A percentile compares a stretch with the other conserved stretches of the same genome.
phyloP scores from a whole-genome alignment of 2,113 vertebrate species.

The Crocuta crocuta region DNA sequence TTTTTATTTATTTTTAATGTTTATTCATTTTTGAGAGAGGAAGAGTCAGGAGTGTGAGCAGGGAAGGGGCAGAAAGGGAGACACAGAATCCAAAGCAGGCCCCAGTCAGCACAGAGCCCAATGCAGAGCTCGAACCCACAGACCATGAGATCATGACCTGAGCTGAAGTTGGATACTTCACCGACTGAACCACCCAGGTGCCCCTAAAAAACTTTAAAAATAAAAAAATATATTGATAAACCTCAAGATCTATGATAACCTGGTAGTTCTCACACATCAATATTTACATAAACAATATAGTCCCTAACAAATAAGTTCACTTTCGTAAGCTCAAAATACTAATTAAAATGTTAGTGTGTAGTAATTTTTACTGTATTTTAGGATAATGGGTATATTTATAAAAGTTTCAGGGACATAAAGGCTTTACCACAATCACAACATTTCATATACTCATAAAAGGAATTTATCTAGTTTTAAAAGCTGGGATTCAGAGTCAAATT shows the following conservation, averaged over 20 bases:
- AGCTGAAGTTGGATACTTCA: too few relatives aligned
- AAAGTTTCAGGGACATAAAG: neutral
- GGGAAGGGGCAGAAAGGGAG: too few relatives aligned
- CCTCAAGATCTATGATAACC: neutral
- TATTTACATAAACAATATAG: neutral
- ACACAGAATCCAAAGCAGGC: too few relatives aligned
- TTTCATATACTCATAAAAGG: constrained; percentile 4
- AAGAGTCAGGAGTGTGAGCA: too few relatives aligned
- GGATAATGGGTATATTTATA: neutral
- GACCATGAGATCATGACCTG: too few relatives aligned
- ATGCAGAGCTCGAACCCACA: too few relatives aligned
- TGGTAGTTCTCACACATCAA: neutral
- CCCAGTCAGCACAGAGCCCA: too few relatives aligned
- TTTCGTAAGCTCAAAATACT: neutral
- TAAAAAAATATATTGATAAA: neutral
- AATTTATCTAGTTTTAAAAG: constrained; percentile 46
- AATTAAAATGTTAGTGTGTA: neutral
- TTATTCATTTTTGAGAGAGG: too few relatives aligned
- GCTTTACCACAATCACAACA: constrained; percentile 6
- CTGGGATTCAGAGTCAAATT: constrained; percentile 37
- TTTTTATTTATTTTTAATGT: too few relatives aligned
- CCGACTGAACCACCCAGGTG: too few relatives aligned
- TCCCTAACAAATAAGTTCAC: neutral
- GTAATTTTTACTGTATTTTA: constrained; percentile 8
- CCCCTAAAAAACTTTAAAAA: too few relatives aligned